Evolutionary conservation across 2,797 vertebrate genomes (phyloP), one percentile per base, ranked within the genome.

Genomic region (Chelidonichthys spinosus): DNA sequence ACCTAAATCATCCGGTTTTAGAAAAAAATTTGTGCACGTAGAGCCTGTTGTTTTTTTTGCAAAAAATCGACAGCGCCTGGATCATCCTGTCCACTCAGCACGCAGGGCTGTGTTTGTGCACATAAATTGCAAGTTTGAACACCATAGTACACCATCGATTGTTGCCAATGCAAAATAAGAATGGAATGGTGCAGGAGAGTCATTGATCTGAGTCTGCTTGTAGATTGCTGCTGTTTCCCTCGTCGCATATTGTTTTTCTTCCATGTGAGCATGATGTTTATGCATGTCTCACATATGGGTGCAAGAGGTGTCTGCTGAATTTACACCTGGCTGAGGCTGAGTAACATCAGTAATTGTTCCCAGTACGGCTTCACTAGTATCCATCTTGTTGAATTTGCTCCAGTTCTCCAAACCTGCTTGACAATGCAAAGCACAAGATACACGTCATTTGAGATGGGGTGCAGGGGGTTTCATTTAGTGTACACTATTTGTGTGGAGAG

Each of bases 261-360:
- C 46, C 18, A 33, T 77, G 50, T 76, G 60, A 70, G 65, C 55
- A 53, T 74, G 71, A 89, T 89, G 72, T 82, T 89, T 82, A 82
- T 86, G 70, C 63, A 78, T 82, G 78, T 84, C 42, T 75, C 81
- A 72, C 72, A 80, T 68, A 69, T 83, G 65, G 58, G 58, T 69
- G 69, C 63, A 83, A 90, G 84, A 87, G 89, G 85, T 81, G 74
- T 87, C 81, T 43, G 60, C 80, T 86, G 84, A 87, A 73, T 89
- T 79, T 39, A 84, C 74, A 72, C 68, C 77, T 80, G 85, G 85
- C 67, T 78, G 70, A 87, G 78, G 78, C 73, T 79, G 47, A 75
- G 60, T 81, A 78, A 76, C 79, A 84, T 86, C 79, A 81, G 83
- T 85, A 82, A 88, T 84, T 89, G 67, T 74, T 60, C 61, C 63